Evolutionary conservation across 1,140 invertebrate genomes (phyloP).

Genomic region (Tetragnatha versicolor): DNA sequence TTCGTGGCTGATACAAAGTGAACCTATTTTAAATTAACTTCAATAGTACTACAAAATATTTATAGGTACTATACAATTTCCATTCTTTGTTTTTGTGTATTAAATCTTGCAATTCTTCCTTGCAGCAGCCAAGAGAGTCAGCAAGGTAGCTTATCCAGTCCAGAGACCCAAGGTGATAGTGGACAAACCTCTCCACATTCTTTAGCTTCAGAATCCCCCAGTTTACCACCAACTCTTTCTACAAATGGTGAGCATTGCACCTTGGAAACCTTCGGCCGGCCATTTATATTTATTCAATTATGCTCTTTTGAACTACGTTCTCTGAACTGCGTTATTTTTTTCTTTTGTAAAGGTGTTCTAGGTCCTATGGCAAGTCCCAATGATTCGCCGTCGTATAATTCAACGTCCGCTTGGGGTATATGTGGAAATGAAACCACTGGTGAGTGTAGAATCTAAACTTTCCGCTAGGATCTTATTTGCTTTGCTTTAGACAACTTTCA

Average conservation of each 20-base stretch:
- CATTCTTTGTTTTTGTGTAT: too few species aligned
- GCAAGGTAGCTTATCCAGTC: constrained; percentile 58
- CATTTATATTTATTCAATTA: too few species aligned
- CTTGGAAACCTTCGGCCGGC: too few species aligned
- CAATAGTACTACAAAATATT: not conserved
- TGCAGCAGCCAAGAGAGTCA: constrained; percentile 55
- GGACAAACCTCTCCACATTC: constrained; percentile 53
- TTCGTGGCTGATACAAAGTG: too few species aligned
- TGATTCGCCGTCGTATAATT: constrained; percentile 54
- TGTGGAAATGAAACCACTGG: constrained; percentile 48
- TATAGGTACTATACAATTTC: not conserved
- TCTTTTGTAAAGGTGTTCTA: constrained; percentile 48
- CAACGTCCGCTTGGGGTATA: constrained; percentile 48
- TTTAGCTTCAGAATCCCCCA: constrained; percentile 50
- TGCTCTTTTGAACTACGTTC: too few species aligned
- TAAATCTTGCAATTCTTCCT: too few species aligned
- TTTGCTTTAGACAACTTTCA: too few species aligned
- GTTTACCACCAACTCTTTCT: constrained; percentile 51
- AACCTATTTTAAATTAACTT: not conserved
- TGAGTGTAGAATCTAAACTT: too few species aligned
- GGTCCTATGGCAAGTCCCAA: constrained; percentile 57
- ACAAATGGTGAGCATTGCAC: constrained; percentile 53
- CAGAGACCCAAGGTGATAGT: constrained; percentile 58
- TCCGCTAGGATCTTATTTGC: too few species aligned
- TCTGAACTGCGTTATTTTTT: not conserved